Percentiles rank a stretch among this genome's conserved stretches.
Evolutionary conservation across 2,888 invertebrate genomes (phyloP).

Genomic region (Eupithecia tripunctaria): DNA sequence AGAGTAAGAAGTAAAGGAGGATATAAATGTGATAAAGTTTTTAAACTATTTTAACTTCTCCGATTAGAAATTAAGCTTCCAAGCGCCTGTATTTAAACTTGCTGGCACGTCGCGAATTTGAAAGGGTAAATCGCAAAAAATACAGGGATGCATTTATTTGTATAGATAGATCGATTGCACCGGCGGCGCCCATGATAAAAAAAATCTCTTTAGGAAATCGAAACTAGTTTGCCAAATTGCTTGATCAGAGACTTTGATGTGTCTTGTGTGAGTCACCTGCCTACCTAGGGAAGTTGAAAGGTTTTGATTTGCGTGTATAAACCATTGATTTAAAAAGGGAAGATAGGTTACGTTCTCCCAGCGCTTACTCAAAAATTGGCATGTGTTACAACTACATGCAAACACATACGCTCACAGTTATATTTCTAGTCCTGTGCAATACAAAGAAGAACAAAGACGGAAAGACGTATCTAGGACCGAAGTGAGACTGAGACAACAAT

Average conservation of each 20-base stretch:
- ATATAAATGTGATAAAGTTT: background rate
- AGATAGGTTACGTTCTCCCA: too few species aligned
- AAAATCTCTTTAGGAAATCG: background rate
- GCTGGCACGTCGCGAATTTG: background rate
- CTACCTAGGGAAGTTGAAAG: too few species aligned
- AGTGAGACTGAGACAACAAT: too few species aligned
- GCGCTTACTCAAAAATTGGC: too few species aligned
- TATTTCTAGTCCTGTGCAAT: too few species aligned
- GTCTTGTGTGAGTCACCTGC: too few species aligned
- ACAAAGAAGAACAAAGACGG: too few species aligned
- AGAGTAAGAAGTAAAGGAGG: background rate
- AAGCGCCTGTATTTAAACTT: background rate
- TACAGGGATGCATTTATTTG: background rate
- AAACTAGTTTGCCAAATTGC: background rate
- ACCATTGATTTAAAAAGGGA: too few species aligned
- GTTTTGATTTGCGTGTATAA: background rate
- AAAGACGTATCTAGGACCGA: too few species aligned
- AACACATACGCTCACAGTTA: too few species aligned
- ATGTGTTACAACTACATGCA: too few species aligned
- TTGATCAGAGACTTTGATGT: background rate
- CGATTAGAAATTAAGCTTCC: background rate
- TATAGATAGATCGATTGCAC: background rate
- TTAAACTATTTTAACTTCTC: background rate
- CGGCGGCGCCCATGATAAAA: background rate
- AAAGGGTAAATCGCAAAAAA: background rate